phyloP scores from a whole-genome alignment of 2,888 invertebrate species.

The Danaus chrysippus region DNA sequence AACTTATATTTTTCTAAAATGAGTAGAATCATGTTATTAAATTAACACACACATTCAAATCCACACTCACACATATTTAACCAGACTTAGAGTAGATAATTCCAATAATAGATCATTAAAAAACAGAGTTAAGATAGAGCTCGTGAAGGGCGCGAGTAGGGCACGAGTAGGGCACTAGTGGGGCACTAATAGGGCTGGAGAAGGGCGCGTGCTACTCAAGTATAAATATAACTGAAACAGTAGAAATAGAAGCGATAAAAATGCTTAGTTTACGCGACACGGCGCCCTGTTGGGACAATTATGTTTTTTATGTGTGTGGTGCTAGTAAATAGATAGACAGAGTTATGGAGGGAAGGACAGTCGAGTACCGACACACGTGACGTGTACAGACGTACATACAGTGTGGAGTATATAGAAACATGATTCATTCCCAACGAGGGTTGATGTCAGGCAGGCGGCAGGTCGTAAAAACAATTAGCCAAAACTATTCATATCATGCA shows the following conservation, averaged over 20 bases:
- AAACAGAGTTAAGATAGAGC: conserved; percentile 52
- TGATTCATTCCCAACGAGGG: no score
- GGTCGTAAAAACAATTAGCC: no score
- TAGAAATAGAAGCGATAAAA: conserved; percentile 72
- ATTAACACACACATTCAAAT: no score
- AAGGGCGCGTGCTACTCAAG: conserved; percentile 65
- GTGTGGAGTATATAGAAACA: no score
- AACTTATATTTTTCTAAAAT: no score
- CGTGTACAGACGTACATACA: conserved; percentile 28
- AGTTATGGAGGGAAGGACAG: conserved; percentile 48
- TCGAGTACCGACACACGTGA: no score
- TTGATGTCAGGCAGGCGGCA: no score
- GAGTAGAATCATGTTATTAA: no score
- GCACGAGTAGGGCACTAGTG: no score
- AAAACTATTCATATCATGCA: no score
- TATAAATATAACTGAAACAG: conserved; percentile 58
- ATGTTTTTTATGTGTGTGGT: conserved; percentile 75
- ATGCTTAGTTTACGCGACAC: conserved; percentile 73
- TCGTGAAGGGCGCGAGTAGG: not conserved
- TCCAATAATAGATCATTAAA: conserved; percentile 49
- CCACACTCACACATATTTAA: conserved; percentile 11
- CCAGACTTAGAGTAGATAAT: conserved; percentile 38
- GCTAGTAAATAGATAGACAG: conserved; percentile 69
- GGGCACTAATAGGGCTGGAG: conserved; percentile 19
- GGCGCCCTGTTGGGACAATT: conserved; percentile 66